Percentiles rank a stretch among this genome's conserved stretches.
Evolutionary conservation across 2,113 vertebrate species (phyloP).

Genomic region (Phycodurus eques): DNA sequence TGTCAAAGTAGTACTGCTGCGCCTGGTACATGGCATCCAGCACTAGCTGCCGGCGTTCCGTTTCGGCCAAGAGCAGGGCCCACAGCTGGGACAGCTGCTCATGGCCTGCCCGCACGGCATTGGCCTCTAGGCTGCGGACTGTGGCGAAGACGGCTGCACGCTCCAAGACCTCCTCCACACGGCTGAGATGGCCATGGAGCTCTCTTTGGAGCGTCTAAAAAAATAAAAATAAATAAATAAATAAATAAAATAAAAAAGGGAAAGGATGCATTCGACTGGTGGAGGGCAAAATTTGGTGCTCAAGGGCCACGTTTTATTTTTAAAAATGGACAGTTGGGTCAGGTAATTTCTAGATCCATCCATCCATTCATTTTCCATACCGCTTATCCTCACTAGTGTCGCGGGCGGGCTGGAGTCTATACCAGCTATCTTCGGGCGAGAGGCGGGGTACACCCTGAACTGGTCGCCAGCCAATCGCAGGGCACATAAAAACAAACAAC

Average conservation of each 20-base stretch:
- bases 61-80: conserved; percentile 77
- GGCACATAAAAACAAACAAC: too few relatives aligned
- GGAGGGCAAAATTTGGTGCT: background rate
- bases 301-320: background rate
- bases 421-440: too few relatives aligned
- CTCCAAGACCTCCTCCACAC: conserved; percentile 85
- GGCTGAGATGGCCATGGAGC: conserved; percentile 80
- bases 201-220: conserved; percentile 84
- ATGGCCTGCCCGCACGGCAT: conserved; percentile 73
- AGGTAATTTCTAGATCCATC: background rate
- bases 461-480: too few relatives aligned
- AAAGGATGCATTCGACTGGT: background rate
- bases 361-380: too few relatives aligned
- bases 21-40: conserved; percentile 89
- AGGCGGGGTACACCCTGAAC: too few relatives aligned
- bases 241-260: background rate
- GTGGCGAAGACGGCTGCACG: conserved; percentile 76
- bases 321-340: background rate
- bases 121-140: conserved; percentile 81
- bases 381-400: too few relatives aligned
- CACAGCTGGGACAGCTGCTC: conserved; percentile 81
- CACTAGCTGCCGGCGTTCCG: conserved; percentile 80
- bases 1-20: conserved; percentile 91
- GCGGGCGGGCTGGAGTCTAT: too few relatives aligned
- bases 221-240: background rate